Evolutionary conservation across 2,797 vertebrate species (phyloP).

Genomic region (Coregonus sp.): DNA sequence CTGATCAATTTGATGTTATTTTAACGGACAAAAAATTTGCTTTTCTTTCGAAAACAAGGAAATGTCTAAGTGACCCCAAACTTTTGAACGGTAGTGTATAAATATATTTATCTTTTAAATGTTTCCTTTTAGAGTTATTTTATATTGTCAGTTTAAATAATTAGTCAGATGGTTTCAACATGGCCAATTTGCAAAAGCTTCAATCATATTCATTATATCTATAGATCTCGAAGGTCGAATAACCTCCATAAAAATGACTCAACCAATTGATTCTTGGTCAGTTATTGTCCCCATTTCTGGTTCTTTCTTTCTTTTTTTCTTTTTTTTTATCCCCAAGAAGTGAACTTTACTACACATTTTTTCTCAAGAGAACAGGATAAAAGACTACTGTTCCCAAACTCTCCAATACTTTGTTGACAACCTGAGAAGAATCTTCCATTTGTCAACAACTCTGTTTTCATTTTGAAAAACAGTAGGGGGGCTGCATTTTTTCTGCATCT

Average conservation of each 20-base stretch:
- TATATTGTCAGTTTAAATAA: background rate
- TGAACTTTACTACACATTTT: constrained; percentile 25
- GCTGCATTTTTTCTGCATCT: background rate
- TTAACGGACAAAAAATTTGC: too few relatives aligned
- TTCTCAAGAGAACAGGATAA: constrained; percentile 35
- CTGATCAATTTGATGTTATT: too few relatives aligned
- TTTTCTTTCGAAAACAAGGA: too few relatives aligned
- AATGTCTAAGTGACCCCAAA: too few relatives aligned
- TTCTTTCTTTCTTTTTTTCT: background rate
- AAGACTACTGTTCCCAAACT: constrained; percentile 11
- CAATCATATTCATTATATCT: background rate
- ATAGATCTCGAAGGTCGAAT: background rate
- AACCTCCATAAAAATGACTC: background rate
- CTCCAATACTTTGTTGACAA: constrained; percentile 50
- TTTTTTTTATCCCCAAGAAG: background rate
- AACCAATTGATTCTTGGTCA: background rate
- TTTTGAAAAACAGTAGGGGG: constrained; percentile 15
- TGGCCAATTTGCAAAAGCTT: background rate
- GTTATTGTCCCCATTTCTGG: background rate
- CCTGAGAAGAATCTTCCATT: constrained; percentile 57
- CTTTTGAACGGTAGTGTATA: too few relatives aligned
- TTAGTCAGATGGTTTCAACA: background rate
- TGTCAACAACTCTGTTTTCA: constrained; percentile 31
- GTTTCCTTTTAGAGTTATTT: background rate
- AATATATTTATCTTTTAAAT: background rate